Conservation (phyloP, 2,797 vertebrate species). For the Cirrhinus mrigala region DNA sequence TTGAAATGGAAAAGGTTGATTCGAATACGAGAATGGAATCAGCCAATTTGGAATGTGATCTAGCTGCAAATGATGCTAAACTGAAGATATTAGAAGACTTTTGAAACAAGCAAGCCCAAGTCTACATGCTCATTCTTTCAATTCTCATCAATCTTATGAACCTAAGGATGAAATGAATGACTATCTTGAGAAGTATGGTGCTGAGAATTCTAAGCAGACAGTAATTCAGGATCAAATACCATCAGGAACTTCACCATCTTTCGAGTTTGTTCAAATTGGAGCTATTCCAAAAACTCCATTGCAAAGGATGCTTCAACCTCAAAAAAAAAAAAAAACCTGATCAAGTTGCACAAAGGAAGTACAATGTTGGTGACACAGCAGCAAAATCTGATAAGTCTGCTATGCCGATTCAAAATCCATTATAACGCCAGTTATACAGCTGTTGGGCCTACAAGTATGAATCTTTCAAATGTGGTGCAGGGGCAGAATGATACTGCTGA, state of each 20-base stretch:
- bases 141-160: not conserved
- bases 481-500: not conserved
- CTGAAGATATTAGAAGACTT: not conserved
- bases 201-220: not conserved
- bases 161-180: not conserved
- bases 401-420: not conserved
- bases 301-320: not conserved
- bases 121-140: not conserved
- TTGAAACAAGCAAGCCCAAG: not conserved
- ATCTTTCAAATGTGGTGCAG: not conserved
- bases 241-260: not conserved
- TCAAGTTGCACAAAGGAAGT: not conserved
- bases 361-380: no score
- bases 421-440: no score
- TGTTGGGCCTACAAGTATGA: not conserved
- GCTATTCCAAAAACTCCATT: not conserved
- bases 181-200: not conserved
- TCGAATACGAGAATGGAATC: not conserved
- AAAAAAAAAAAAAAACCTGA: not conserved
- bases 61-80: not conserved
- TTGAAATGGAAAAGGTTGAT: not conserved
- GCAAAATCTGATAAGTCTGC: not conserved
- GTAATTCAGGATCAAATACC: not conserved
- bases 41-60: not conserved
- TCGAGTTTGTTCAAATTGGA: not conserved